phyloP scores from a whole-genome alignment of 2,797 vertebrate genomes.

The Muraenolepis orangiensis region DNA sequence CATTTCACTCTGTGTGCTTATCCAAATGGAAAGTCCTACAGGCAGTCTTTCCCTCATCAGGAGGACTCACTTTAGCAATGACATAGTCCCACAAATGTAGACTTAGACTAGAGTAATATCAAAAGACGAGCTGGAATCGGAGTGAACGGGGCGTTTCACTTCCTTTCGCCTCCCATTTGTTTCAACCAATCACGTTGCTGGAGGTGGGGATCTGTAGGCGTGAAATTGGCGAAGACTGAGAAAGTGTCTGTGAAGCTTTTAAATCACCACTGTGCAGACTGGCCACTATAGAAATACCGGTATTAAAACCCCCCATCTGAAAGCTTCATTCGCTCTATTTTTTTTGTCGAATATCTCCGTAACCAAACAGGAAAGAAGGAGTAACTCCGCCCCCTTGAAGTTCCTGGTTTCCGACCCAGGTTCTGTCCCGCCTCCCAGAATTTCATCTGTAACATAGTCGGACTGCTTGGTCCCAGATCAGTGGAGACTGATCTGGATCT shows the following conservation, averaged over 20 bases:
- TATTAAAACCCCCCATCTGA: no score
- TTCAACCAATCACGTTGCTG: background rate
- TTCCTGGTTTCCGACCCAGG: background rate
- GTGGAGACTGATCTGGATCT: no score
- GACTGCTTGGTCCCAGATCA: no score
- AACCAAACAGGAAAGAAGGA: no score
- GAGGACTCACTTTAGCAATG: constrained; percentile 39
- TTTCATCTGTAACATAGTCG: no score
- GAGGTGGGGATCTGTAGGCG: background rate
- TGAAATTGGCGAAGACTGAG: background rate
- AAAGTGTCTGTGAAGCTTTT: no score
- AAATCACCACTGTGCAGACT: background rate
- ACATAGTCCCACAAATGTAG: constrained; percentile 6
- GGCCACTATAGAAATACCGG: background rate
- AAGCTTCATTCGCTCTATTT: no score
- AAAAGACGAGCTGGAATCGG: background rate
- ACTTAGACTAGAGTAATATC: no score
- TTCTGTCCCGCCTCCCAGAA: background rate
- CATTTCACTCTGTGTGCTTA: background rate
- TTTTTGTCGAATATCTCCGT: no score
- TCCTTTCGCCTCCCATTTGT: background rate
- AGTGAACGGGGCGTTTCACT: background rate
- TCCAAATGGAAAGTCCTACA: background rate
- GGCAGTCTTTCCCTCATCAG: constrained; percentile 26
- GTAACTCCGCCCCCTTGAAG: no score